Base-by-base conservation (phyloP, 2,797 vertebrate species). In the Sebastolobus alascanus region DNA sequence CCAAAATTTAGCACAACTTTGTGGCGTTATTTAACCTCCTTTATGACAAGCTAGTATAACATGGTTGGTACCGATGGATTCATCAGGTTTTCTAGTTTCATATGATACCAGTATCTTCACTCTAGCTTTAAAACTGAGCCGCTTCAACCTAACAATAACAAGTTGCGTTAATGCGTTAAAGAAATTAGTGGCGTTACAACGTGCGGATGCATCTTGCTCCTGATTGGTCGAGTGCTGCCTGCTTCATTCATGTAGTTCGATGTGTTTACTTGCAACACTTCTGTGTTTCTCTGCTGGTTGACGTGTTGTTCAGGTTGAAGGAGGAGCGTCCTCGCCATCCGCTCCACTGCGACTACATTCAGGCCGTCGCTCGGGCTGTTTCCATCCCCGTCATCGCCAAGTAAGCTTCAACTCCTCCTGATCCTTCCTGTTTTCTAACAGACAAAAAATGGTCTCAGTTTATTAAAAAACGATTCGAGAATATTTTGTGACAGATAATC, bases 371-470 rank as follows among this genome's bases (percentile, higher is more conserved):
- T 58, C 91, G 94, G 85, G 95, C 96, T 0, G 93, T 99, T 60
- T 97, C 97, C 60, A 92, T 99, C 88, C 98, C 98, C 1, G 95
- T 99, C 75, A 98, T 99, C 75, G 97, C 98, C 79, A 99, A 99
- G 98, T 99, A 92, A 96, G 97, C 89, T 56, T n/a, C 22, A 1
- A 6, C 22, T 9, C 1, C 43, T 18, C 9, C 58, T 31, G 7
- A 4, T 52, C 2, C 9, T 18, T 31, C 5, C 5, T 3, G 29
- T 50, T 16, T 50, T 50, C 46, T 50, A 50, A 50, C 46, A 20
- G 46, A 50, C 20, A 20, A 50, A 0, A 50, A 18, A 50, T 50
- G 46, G 46, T 58, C 55, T 58, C 52, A 1, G 16, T 50, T 50
- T 50, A 50, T 50, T 8, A 20, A 4, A 50, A 50, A 50, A 0